Percentiles rank a stretch among this genome's conserved stretches.
Conservation (phyloP, 2,888 invertebrate genomes). For the Hesperia comma region DNA sequence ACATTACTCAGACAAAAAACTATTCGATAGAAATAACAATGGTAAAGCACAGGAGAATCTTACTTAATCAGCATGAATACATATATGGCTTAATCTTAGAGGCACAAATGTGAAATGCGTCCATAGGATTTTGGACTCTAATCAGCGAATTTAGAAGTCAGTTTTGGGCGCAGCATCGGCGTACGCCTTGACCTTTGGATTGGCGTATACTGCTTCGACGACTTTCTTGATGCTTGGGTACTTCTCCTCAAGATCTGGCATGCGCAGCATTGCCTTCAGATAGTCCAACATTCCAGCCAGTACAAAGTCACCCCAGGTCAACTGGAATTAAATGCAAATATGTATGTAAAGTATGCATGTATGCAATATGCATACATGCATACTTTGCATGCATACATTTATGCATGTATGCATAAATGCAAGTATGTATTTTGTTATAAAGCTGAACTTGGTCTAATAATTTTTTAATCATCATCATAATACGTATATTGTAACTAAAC, state of each 20-base stretch:
- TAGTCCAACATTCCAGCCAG: constrained; percentile 79
- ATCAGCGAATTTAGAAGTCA: constrained; percentile 21
- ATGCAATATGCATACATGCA: no score
- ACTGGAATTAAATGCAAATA: constrained; percentile 45
- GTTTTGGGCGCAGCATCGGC: constrained; percentile 39
- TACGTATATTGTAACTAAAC: no score
- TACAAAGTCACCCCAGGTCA: constrained; percentile 85
- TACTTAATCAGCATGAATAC: neutral
- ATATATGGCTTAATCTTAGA: neutral
- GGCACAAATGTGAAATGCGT: neutral
- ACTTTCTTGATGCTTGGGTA: constrained; percentile 70
- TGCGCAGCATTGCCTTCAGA: constrained; percentile 55
- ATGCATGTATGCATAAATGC: no score
- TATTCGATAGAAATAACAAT: no score
- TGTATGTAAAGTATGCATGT: no score
- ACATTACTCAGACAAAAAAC: no score
- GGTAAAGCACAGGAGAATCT: neutral
- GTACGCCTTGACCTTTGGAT: constrained; percentile 53
- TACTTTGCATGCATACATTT: no score
- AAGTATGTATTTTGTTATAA: no score
- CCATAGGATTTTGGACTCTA: constrained; percentile 9
- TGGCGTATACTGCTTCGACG: constrained; percentile 56
- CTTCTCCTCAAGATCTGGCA: constrained; percentile 59
- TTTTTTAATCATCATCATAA: no score
- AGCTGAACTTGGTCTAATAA: no score